A percentile compares a stretch with the other conserved stretches of the same genome.
Conservation (phyloP, 92 coral and sea anemone genomes). For the Siderastrea radians region DNA sequence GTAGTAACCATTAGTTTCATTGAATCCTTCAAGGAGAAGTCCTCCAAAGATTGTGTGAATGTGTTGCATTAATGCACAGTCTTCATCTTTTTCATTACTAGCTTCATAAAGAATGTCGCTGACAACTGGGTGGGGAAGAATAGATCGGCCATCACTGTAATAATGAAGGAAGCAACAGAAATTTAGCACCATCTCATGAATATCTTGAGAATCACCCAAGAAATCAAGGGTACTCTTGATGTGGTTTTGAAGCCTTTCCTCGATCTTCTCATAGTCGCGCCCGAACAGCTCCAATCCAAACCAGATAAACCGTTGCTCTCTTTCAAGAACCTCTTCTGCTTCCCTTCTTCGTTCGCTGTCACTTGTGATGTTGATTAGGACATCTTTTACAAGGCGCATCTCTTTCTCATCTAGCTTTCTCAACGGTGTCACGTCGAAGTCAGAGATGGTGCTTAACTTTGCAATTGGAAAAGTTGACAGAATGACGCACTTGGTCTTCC, state of each 20-base stretch:
- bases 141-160: conserved; percentile 63
- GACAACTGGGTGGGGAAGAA: conserved; percentile 64
- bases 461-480: conserved; percentile 67
- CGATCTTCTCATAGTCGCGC: conserved; percentile 66
- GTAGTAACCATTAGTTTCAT: conserved; percentile 55
- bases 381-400: conserved; percentile 47
- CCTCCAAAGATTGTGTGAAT: conserved; percentile 75
- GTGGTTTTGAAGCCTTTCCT: conserved; percentile 62
- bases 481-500: conserved; percentile 73
- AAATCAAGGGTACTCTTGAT: conserved; percentile 49
- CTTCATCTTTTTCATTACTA: conserved; percentile 23
- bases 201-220: conserved; percentile 16
- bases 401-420: conserved; percentile 61
- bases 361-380: conserved; percentile 58
- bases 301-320: conserved; percentile 77
- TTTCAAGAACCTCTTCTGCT: conserved; percentile 61
- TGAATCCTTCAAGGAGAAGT: conserved; percentile 67
- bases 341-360: conserved; percentile 46
- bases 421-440: conserved; percentile 43
- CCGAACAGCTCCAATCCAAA: conserved; percentile 76
- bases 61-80: neutral
- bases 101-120: conserved; percentile 58
- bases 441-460: conserved; percentile 9
- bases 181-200: conserved; percentile 54
- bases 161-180: conserved; percentile 70